phyloP scores from a whole-genome alignment of 2,113 vertebrate species.

The Variabilichromis moorii region DNA sequence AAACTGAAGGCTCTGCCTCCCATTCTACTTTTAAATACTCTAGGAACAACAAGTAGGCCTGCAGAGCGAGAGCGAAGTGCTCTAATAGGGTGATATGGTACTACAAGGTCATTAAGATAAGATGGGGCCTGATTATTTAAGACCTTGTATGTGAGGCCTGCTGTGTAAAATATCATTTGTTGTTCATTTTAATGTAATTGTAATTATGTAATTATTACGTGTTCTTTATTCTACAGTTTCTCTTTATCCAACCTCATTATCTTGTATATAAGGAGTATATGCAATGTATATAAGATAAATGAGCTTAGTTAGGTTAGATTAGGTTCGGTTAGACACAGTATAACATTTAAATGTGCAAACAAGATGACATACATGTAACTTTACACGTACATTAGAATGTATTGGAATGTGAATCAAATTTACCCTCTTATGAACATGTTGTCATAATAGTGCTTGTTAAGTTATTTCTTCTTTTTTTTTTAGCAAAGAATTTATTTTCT shows the following conservation, averaged over 20 bases:
- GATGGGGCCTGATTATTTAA: too few relatives aligned
- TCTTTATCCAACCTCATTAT: neutral
- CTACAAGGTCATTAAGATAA: too few relatives aligned
- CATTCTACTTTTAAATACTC: too few relatives aligned
- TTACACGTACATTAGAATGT: neutral
- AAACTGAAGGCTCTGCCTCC: too few relatives aligned
- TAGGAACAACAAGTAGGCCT: too few relatives aligned
- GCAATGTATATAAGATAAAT: slow-evolving; percentile 21
- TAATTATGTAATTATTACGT: neutral
- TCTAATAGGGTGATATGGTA: too few relatives aligned
- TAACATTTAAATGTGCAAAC: neutral
- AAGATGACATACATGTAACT: neutral
- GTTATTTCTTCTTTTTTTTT: neutral
- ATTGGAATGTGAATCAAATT: neutral
- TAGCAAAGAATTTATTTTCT: neutral
- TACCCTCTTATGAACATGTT: neutral
- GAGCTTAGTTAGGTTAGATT: neutral
- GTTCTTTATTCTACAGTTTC: neutral
- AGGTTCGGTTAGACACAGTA: neutral
- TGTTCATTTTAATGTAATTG: neutral
- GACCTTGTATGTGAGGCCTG: too few relatives aligned
- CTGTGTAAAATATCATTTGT: neutral
- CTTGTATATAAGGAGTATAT: neutral
- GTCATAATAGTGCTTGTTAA: neutral
- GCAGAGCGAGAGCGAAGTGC: too few relatives aligned